Conservation (phyloP, 64 coral and sea anemone species). For the Actinia tenebrosa region DNA sequence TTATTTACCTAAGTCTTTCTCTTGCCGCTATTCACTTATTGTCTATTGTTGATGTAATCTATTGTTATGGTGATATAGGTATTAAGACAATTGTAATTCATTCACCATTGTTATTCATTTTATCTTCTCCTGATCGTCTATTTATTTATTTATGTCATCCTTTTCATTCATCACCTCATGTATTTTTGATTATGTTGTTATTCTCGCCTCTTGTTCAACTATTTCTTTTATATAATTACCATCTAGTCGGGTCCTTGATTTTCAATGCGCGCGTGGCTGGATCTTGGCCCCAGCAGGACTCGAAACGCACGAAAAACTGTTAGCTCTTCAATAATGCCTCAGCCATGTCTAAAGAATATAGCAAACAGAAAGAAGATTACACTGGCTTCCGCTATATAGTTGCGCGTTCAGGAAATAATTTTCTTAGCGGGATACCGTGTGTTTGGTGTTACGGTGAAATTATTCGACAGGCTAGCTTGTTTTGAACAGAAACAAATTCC, state of each 20-base stretch:
- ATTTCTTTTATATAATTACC: constrained; percentile 97
- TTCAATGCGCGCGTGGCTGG: not conserved
- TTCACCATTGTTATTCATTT: constrained; percentile 88
- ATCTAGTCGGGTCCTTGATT: constrained; percentile 6
- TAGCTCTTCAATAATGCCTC: constrained; percentile 1
- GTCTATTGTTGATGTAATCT: constrained; percentile 86
- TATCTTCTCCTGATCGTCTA: constrained; percentile 97
- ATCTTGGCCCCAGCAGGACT: not conserved
- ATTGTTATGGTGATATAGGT: constrained; percentile 95
- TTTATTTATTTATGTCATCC: constrained; percentile 99
- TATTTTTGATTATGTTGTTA: constrained; percentile 99
- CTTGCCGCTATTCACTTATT: constrained; percentile 78
- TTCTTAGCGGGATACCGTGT: constrained; percentile 88
- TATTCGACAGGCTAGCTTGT: constrained; percentile 61
- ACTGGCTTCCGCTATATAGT: constrained; percentile 81
- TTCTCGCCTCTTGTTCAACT: constrained; percentile 79
- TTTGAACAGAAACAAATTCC: constrained; percentile 27
- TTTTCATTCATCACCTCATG: constrained; percentile 90
- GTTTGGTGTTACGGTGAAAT: constrained; percentile 74
- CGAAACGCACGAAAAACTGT: not conserved
- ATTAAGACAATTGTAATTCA: constrained; percentile 96
- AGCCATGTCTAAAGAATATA: not conserved
- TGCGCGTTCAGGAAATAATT: constrained; percentile 97
- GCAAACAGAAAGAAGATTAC: constrained; percentile 94
- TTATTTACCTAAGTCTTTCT: constrained; percentile 73